These are phyloP conservation scores for Cerastis rubricosa DNA, from an alignment of 2,888 invertebrate species.

Conservation along the genomic window DNA sequence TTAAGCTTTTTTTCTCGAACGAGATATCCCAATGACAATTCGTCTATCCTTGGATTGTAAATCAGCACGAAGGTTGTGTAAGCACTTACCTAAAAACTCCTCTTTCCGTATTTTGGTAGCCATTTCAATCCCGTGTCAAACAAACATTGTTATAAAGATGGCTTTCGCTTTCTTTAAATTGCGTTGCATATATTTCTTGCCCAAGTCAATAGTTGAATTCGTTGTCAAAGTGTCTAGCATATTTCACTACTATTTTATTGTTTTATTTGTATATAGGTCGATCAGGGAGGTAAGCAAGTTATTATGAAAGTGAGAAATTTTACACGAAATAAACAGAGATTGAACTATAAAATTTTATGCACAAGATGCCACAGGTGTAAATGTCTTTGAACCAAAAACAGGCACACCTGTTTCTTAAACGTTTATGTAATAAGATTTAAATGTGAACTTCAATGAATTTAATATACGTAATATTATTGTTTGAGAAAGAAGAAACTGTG, in stretches of 20 bases:
- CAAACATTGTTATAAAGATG: background rate
- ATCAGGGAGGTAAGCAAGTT: background rate
- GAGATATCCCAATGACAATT: too few species aligned
- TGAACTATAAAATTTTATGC: constrained; percentile 44
- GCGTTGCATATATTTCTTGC: background rate
- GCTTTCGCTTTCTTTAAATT: background rate
- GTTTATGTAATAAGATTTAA: constrained; percentile 51
- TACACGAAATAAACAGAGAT: constrained; percentile 1
- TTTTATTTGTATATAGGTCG: too few species aligned
- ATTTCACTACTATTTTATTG: too few species aligned
- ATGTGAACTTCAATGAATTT: constrained; percentile 55
- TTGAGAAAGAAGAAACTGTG: constrained; percentile 36
- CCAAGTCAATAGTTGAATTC: background rate
- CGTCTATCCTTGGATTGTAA: background rate
- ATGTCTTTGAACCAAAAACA: constrained; percentile 49
- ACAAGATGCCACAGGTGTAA: constrained; percentile 51
- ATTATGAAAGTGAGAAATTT: constrained; percentile 22
- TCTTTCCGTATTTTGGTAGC: background rate
- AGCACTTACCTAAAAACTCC: background rate
- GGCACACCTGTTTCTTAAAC: constrained; percentile 52
- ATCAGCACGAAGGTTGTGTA: constrained; percentile 11
- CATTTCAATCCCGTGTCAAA: background rate
- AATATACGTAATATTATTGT: constrained; percentile 35
- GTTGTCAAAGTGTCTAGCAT: background rate
- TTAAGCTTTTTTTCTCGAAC: background rate